A percentile compares a stretch with the other conserved stretches of the same genome.
These are phyloP conservation scores for Oryzias woworae DNA, from an alignment of 2,113 vertebrate genomes.

Conservation along the genomic window DNA sequence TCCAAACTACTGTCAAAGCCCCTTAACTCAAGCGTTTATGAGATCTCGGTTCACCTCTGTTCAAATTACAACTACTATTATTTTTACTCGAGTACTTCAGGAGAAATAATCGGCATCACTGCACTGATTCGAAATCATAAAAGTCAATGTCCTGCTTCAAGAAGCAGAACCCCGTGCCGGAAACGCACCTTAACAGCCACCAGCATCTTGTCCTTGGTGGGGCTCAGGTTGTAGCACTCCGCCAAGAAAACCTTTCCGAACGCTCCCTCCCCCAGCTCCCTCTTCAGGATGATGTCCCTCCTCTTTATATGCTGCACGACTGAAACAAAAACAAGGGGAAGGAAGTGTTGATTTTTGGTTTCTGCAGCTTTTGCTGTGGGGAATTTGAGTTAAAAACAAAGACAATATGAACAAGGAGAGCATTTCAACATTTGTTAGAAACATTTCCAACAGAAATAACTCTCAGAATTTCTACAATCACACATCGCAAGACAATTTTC, in stretches of 20 bases:
- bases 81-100: neutral
- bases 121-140: neutral
- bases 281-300: slow-evolving; percentile 95
- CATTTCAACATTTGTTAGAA: neutral
- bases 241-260: slow-evolving; percentile 99
- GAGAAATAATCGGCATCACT: neutral
- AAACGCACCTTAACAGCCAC: slow-evolving; percentile 67
- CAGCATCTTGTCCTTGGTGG: slow-evolving; percentile 95
- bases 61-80: neutral
- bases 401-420: neutral
- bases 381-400: neutral
- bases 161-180: neutral
- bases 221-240: slow-evolving; percentile 97
- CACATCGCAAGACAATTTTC: no score
- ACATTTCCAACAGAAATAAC: no score
- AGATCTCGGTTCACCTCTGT: neutral
- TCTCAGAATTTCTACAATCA: no score
- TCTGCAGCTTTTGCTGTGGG: neutral
- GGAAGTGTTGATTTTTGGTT: neutral
- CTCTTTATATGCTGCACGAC: slow-evolving; percentile 98
- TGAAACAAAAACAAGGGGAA: slow-evolving; percentile 55
- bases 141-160: neutral
- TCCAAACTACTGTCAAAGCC: no score
- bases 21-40: no score
- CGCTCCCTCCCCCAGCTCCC: slow-evolving; percentile 95